A percentile compares a stretch with the other conserved stretches of the same genome.
Conservation (phyloP, 2,113 vertebrate species). For the Aptenodytes forsteri region DNA sequence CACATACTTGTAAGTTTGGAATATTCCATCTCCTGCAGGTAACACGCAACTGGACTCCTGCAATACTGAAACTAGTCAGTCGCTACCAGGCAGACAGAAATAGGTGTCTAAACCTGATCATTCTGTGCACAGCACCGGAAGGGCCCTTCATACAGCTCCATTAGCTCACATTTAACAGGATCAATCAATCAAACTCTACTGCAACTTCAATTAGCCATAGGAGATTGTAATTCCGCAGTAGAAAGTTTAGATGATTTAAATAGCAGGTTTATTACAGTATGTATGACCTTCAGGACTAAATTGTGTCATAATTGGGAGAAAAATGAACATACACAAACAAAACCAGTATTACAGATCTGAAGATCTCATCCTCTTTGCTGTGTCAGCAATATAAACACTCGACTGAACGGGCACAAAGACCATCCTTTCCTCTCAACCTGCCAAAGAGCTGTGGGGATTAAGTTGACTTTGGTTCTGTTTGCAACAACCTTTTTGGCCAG, state of each 20-base stretch:
- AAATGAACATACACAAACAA: not conserved
- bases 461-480: not conserved
- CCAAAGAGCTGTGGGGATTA: not conserved
- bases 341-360: not conserved
- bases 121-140: not conserved
- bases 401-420: not conserved
- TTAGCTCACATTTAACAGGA: not conserved
- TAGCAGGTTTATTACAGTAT: not conserved
- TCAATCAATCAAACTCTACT: not conserved
- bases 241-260: not conserved
- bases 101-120: accelerated
- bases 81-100: not conserved
- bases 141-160: not conserved
- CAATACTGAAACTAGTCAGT: not conserved
- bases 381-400: not conserved
- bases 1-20: not conserved
- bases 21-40: not conserved
- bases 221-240: not conserved
- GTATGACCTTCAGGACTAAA: not conserved
- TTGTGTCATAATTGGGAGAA: not conserved
- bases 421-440: not conserved
- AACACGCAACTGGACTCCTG: not conserved
- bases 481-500: not conserved
- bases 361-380: not conserved
- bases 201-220: not conserved